These are phyloP conservation scores for Thaumatotibia leucotreta DNA, from an alignment of 1,140 invertebrate species.

Conservation along the genomic window DNA sequence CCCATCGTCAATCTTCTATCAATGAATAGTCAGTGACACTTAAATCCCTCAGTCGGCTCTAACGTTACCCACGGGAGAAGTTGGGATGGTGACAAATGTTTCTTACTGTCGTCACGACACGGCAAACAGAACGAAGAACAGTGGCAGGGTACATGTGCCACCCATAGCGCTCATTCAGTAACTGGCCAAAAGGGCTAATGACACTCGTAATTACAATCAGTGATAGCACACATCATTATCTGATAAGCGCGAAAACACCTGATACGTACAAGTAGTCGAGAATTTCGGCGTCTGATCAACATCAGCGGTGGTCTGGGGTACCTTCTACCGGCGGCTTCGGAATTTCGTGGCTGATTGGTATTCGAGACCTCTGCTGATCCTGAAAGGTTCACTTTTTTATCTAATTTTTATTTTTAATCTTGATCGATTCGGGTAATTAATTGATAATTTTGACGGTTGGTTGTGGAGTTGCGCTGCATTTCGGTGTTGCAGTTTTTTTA, in stretches of 20 bases:
- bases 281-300: constrained; percentile 52
- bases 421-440: constrained; percentile 60
- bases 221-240: constrained; percentile 32
- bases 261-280: constrained; percentile 42
- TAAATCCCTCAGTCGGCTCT: too few relatives aligned
- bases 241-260: constrained; percentile 41
- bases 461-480: too few relatives aligned
- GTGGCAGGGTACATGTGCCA: too few relatives aligned
- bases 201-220: constrained; percentile 32
- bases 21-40: too few relatives aligned
- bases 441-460: constrained; percentile 26
- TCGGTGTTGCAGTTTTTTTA: neutral
- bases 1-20: too few relatives aligned
- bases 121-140: too few relatives aligned
- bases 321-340: constrained; percentile 37
- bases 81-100: too few relatives aligned
- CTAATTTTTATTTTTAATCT: constrained; percentile 55
- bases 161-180: too few relatives aligned
- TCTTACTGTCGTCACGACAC: too few relatives aligned
- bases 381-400: constrained; percentile 59
- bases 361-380: constrained; percentile 77
- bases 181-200: too few relatives aligned
- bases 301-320: constrained; percentile 75
- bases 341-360: constrained; percentile 59
- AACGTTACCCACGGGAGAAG: too few relatives aligned